Conservation (phyloP, 2,888 invertebrate species). For the Apantesis nais region DNA sequence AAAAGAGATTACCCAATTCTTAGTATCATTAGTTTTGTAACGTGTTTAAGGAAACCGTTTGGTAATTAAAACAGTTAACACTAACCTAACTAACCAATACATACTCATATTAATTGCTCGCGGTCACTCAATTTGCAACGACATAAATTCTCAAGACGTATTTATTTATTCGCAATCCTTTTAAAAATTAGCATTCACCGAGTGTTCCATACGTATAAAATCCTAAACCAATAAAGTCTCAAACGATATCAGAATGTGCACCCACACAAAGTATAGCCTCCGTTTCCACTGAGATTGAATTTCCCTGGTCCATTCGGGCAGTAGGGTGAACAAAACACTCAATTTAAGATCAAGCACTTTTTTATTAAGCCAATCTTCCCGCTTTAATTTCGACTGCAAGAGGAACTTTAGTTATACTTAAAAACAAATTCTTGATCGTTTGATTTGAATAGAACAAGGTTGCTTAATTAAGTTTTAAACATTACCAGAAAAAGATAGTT, state of each 20-base stretch:
- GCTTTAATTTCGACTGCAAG: constrained; percentile 43
- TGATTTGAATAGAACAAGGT: constrained; percentile 13
- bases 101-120: neutral
- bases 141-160: constrained; percentile 32
- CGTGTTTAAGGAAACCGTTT: neutral
- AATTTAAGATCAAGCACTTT: constrained; percentile 66
- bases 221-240: constrained; percentile 52
- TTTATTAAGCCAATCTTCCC: constrained; percentile 56
- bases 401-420: constrained; percentile 34
- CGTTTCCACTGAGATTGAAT: constrained; percentile 52
- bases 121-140: constrained; percentile 9
- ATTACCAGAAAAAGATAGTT: neutral
- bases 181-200: constrained; percentile 47
- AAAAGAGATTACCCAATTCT: neutral
- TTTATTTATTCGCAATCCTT: constrained; percentile 43
- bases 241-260: constrained; percentile 39
- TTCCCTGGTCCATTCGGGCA: constrained; percentile 51
- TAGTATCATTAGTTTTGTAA: neutral
- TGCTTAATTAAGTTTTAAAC: constrained; percentile 11
- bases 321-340: constrained; percentile 66
- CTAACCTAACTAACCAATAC: neutral
- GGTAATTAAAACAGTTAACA: neutral
- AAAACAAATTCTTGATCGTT: constrained; percentile 27
- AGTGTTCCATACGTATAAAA: constrained; percentile 42
- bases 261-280: constrained; percentile 45